A percentile compares a stretch with the other conserved stretches of the same genome.
Evolutionary conservation across 1,140 invertebrate species (phyloP).

Genomic region (Drosophila pandora): DNA sequence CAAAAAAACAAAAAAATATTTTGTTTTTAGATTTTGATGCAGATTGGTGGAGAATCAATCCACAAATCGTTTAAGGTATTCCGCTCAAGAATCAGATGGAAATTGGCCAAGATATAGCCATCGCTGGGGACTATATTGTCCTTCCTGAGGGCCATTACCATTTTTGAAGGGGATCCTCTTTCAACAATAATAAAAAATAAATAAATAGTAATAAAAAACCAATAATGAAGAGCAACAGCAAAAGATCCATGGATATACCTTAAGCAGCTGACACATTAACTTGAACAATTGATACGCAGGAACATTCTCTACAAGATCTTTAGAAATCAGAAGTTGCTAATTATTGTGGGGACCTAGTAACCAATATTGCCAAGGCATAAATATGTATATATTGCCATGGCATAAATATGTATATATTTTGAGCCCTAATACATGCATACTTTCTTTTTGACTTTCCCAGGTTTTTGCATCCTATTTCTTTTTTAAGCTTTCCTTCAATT

Average conservation of each 20-base stretch:
- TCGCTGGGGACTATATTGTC: no score
- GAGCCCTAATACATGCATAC: constrained; percentile 35
- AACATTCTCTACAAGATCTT: neutral
- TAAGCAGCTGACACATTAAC: neutral
- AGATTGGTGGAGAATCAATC: no score
- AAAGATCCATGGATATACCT: constrained; percentile 1
- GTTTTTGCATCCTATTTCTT: neutral
- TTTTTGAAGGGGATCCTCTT: no score
- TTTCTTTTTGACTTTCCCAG: constrained; percentile 23
- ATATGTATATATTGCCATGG: constrained; percentile 69
- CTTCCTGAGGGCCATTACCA: no score
- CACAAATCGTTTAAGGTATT: no score
- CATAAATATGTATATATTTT: constrained; percentile 72
- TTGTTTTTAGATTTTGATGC: no score
- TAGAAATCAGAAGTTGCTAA: no score
- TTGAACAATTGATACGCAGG: constrained; percentile 10
- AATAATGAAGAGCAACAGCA: neutral
- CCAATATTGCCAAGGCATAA: constrained; percentile 58
- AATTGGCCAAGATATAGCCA: no score
- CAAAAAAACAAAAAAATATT: no score
- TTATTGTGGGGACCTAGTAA: neutral
- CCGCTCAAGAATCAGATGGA: no score
- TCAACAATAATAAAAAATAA: no score
- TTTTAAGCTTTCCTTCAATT: constrained; percentile 17
- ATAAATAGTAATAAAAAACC: no score